phyloP scores from a whole-genome alignment of 1,140 invertebrate species.

The Contarinia nasturtii region DNA sequence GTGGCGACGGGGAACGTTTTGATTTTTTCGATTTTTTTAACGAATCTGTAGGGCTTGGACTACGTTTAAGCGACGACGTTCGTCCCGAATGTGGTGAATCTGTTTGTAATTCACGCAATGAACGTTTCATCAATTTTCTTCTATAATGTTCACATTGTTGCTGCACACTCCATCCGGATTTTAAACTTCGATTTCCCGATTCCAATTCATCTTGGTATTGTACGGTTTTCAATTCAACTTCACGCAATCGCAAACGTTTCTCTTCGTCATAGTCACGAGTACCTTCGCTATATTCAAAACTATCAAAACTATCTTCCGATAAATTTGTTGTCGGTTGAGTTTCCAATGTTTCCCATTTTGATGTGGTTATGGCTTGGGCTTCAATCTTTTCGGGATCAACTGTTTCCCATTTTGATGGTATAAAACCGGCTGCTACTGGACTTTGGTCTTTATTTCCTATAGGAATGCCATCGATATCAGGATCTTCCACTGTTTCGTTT shows the following conservation, averaged over 20 bases:
- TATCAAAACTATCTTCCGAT: conserved; percentile 13
- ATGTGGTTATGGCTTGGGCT: conserved; percentile 74
- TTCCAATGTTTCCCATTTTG: conserved; percentile 57
- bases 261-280: conserved; percentile 43
- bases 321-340: conserved; percentile 15
- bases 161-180: conserved; percentile 54
- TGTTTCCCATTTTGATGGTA: conserved; percentile 89
- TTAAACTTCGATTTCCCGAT: conserved; percentile 55
- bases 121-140: conserved; percentile 62
- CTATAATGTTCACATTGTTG: conserved; percentile 85
- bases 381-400: conserved; percentile 69
- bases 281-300: conserved; percentile 7
- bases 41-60: not conserved
- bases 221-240: conserved; percentile 87
- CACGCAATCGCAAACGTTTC: conserved; percentile 62
- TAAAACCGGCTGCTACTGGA: conserved; percentile 36
- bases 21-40: conserved; percentile 1
- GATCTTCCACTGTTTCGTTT: conserved; percentile 43
- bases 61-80: not conserved
- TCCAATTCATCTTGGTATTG: conserved; percentile 94
- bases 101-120: not conserved
- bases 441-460: conserved; percentile 28
- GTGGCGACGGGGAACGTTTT: conserved; percentile 4
- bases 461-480: conserved; percentile 65
- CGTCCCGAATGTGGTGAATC: not conserved